Percentiles rank a stretch among this genome's conserved stretches.
These are phyloP conservation scores for Botia almorhae DNA, from an alignment of 2,797 vertebrate species.

Conservation along the genomic window DNA sequence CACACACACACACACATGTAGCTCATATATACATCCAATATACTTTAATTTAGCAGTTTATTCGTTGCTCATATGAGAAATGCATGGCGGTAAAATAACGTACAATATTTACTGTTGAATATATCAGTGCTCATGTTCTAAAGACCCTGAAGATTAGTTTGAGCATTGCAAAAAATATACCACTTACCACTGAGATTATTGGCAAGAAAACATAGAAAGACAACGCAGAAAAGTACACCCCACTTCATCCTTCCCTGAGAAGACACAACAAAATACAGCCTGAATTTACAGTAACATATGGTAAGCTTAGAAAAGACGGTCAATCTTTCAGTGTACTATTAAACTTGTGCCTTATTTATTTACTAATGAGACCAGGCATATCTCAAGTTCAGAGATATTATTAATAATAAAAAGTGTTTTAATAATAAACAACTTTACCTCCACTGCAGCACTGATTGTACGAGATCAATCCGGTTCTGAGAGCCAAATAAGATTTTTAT, in stretches of 20 bases:
- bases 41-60: neutral
- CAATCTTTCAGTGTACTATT: neutral
- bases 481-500: slow-evolving; percentile 26
- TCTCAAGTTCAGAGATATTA: neutral
- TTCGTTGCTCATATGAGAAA: neutral
- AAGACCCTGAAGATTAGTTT: too few relatives aligned
- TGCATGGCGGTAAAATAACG: neutral
- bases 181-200: slow-evolving; percentile 71
- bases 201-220: slow-evolving; percentile 66
- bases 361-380: neutral
- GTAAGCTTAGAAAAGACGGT: neutral
- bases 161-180: neutral
- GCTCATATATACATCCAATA: too few relatives aligned
- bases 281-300: neutral
- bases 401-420: too few relatives aligned
- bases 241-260: slow-evolving; percentile 73
- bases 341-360: neutral
- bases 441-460: neutral
- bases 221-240: slow-evolving; percentile 61
- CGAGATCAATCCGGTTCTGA: neutral
- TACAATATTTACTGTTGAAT: neutral
- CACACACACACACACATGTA: too few relatives aligned
- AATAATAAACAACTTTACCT: slow-evolving; percentile 42
- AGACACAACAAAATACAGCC: neutral
- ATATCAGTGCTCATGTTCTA: too few relatives aligned